Evolutionary conservation across 2,113 vertebrate genomes (phyloP).

Genomic region (Anolis carolinensis): DNA sequence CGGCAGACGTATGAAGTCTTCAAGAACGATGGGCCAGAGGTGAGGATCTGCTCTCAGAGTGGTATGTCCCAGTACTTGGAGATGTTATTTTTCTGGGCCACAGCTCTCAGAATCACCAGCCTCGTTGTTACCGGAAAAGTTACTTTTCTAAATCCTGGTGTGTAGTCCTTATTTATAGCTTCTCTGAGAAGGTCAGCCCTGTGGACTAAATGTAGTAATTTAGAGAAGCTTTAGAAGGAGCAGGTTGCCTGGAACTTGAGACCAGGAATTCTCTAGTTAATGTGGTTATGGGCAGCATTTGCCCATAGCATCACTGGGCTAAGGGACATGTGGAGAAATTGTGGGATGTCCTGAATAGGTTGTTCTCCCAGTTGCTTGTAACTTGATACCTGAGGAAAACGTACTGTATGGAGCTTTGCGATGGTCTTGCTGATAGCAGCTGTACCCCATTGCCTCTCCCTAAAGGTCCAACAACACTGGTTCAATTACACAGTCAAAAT

Average conservation of each 20-base stretch:
- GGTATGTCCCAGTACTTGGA: no score
- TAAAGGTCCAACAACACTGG: constrained; percentile 87
- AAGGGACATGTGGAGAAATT: neutral
- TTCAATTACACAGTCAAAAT: constrained; percentile 75
- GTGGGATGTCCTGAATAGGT: neutral
- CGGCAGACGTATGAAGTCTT: constrained; percentile 79
- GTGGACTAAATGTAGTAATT: no score
- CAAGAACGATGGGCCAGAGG: constrained; percentile 81
- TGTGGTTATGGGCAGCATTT: neutral
- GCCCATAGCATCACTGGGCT: neutral
- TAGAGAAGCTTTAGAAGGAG: neutral
- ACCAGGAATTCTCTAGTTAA: neutral
- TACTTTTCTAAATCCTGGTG: no score
- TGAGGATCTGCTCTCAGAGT: constrained; percentile 39
- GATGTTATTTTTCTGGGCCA: no score
- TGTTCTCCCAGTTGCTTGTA: neutral
- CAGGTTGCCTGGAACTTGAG: no score
- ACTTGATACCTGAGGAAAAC: neutral
- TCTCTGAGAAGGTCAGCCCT: no score
- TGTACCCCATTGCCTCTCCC: neutral
- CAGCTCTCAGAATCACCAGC: no score
- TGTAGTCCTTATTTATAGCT: no score
- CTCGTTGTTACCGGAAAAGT: no score
- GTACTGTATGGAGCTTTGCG: neutral
- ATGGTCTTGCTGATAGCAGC: fast-evolving